Evolutionary conservation across 1,140 invertebrate genomes (phyloP).

Genomic region (Heterodera carotae): DNA sequence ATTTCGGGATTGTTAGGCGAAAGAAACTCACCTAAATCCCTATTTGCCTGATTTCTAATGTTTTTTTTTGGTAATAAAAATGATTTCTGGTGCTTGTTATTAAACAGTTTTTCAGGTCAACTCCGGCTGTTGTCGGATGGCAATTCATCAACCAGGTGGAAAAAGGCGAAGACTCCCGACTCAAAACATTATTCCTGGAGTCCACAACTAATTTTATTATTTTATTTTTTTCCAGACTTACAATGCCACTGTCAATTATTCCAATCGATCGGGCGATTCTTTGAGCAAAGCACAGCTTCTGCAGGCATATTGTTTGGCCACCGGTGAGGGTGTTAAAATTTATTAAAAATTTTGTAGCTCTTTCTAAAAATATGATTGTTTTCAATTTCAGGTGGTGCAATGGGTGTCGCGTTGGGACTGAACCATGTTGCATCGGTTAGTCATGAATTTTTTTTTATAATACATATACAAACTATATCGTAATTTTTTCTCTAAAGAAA

Average conservation of each 20-base stretch:
- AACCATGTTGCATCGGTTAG: conserved; percentile 74
- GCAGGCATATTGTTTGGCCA: conserved; percentile 37
- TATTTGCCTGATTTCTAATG: too few species aligned
- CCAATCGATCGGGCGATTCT: conserved; percentile 80
- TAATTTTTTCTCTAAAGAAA: conserved; percentile 36
- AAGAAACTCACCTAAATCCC: too few species aligned
- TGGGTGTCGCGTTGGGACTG: conserved; percentile 81
- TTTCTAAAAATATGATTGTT: conserved; percentile 64
- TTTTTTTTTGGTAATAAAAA: too few species aligned
- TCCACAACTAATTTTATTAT: too few species aligned
- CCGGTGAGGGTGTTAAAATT: conserved; percentile 5
- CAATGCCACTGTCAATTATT: conserved; percentile 89
- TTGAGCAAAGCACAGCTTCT: conserved; percentile 68
- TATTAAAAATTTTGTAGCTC: conserved; percentile 56
- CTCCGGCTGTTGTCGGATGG: conserved; percentile 82
- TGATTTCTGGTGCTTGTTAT: too few species aligned
- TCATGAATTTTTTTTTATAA: background rate
- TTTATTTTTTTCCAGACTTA: conserved; percentile 80
- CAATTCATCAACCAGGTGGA: conserved; percentile 77
- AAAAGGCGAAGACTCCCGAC: background rate
- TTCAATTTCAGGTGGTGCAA: conserved; percentile 78
- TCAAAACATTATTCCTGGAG: too few species aligned
- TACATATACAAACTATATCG: background rate
- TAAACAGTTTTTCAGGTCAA: conserved; percentile 72
- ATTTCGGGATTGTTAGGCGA: too few species aligned